These are phyloP conservation scores for Pteronura brasiliensis DNA, from an alignment of 2,113 vertebrate species.

Conservation along the genomic window DNA sequence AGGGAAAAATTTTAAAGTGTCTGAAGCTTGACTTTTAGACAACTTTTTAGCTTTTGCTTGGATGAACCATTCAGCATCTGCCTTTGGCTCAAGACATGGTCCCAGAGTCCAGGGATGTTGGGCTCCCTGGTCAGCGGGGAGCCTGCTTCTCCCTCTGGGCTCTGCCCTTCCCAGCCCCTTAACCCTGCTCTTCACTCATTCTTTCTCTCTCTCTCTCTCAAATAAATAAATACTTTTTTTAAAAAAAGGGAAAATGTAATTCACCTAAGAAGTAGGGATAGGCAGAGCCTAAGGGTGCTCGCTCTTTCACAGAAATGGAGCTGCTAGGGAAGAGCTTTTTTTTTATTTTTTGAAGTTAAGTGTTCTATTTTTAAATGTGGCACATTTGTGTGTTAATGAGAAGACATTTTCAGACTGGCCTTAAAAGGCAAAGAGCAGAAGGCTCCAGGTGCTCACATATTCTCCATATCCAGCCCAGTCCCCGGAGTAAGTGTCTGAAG, in stretches of 20 bases:
- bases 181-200: neutral
- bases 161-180: neutral
- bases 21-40: neutral
- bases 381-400: neutral
- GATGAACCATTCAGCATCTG: neutral
- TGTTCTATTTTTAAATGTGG: neutral
- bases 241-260: neutral
- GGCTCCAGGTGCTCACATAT: neutral
- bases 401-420: neutral
- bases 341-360: neutral
- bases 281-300: neutral
- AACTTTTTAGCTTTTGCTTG: neutral
- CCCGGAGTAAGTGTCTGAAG: neutral
- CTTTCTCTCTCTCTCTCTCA: neutral
- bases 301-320: neutral
- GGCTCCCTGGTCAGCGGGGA: neutral
- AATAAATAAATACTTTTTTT: neutral
- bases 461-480: neutral
- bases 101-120: neutral
- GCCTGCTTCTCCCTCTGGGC: neutral
- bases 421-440: slow-evolving; percentile 19
- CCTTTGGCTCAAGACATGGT: neutral
- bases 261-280: neutral
- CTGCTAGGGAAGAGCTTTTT: neutral
- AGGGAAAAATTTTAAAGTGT: neutral